Conservation (phyloP, 2,888 invertebrate genomes). For the Oconnorella tubifera region DNA sequence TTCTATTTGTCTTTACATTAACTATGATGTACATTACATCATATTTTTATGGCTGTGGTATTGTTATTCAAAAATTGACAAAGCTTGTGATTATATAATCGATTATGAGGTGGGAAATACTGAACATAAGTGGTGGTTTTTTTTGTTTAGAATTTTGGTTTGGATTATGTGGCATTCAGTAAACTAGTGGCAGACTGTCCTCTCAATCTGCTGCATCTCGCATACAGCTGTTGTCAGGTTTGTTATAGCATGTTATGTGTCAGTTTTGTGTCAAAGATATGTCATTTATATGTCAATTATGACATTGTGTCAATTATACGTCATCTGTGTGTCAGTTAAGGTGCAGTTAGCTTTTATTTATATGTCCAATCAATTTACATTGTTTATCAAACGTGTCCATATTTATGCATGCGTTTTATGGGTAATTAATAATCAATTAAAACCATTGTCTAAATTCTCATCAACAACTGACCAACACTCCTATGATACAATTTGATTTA, state of each 20-base stretch:
- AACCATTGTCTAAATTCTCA: too few relatives aligned
- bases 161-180: slow-evolving; percentile 90
- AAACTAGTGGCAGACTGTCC: slow-evolving; percentile 66
- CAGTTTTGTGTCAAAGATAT: not conserved
- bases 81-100: not conserved
- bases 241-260: too few relatives aligned
- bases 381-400: too few relatives aligned
- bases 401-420: not conserved
- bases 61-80: not conserved
- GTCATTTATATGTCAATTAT: not conserved
- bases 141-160: slow-evolving; percentile 72
- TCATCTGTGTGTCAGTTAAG: too few relatives aligned
- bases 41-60: not conserved
- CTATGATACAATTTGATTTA: too few relatives aligned
- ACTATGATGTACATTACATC: too few relatives aligned
- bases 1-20: not conserved
- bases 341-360: too few relatives aligned
- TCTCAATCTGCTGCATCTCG: slow-evolving; percentile 66
- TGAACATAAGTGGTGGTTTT: not conserved
- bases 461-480: too few relatives aligned
- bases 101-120: too few relatives aligned
- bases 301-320: too few relatives aligned
- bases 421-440: not conserved
- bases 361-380: too few relatives aligned
- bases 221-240: slow-evolving; percentile 86